Evolutionary conservation across 2,888 invertebrate species (phyloP), one percentile per base, ranked within the genome.

Genomic region (Apocheima hispidaria): DNA sequence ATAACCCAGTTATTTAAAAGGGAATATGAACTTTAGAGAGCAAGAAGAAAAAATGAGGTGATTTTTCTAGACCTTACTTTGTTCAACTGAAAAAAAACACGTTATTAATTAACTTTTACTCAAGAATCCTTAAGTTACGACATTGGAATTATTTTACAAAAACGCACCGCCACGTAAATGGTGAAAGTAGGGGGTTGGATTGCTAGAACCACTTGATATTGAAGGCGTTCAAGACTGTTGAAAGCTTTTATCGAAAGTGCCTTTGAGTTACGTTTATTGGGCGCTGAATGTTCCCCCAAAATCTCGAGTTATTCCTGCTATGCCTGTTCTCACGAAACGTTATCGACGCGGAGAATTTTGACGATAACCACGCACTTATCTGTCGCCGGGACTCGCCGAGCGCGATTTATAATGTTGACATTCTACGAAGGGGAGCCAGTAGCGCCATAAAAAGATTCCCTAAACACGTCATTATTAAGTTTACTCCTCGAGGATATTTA

Each of bases 281-380:
- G 54, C 65, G 56, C 54, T 66, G 76, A 77, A 70, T 72, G 66
- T 71, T 72, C 72, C 73, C 72, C 68, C 70, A 79, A 77, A 80
- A 77, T 79, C 78, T 75, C 66, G 68, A 75, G 79, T 79, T 81
- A 85, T 80, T 75, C 82, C 66, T 69, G 69, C 73, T 74, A 79
- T 72, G 77, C 75, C 74, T 80, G 82, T 86, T 87, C 86, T 84
- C 87, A 85, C 85, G 84, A 71, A 73, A 72, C 74, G 79, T 89
- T 90, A 90, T 91, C 90, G 76, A 72, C 66, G 76, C 70, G 72
- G 75, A 79, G 84, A 81, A 83, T 84, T 84, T 70, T 77, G 78
- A 82, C 79, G 87, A 91, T 89, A 90, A 90, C 86, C 82, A 81
- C 74, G 35, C 56, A 69, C 82, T 86, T 89, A 90, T 89, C 88